A percentile compares a stretch with the other conserved stretches of the same genome.
These are phyloP conservation scores for Coenonympha glycerion DNA, from an alignment of 2,888 invertebrate species.

Conservation along the genomic window DNA sequence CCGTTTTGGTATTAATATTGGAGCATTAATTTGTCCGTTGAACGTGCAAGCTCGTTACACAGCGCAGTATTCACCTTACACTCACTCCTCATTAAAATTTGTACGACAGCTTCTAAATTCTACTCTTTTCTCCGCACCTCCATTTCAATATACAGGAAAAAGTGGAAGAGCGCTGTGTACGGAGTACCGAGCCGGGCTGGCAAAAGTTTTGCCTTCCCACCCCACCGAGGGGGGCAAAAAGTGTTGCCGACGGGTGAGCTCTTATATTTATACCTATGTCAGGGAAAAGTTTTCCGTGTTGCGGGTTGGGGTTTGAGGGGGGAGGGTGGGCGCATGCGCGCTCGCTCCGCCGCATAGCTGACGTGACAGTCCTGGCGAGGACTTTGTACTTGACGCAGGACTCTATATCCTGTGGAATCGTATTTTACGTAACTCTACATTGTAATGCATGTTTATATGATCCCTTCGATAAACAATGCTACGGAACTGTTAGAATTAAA, in stretches of 20 bases:
- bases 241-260: constrained; percentile 73
- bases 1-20: not conserved
- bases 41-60: constrained; percentile 52
- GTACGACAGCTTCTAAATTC: constrained; percentile 74
- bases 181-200: constrained; percentile 68
- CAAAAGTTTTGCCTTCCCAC: constrained; percentile 70
- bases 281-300: constrained; percentile 76
- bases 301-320: constrained; percentile 60
- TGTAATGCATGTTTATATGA: not conserved
- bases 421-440: constrained; percentile 45
- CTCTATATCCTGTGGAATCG: constrained; percentile 33
- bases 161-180: constrained; percentile 75
- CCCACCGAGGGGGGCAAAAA: constrained; percentile 69
- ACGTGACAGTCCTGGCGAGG: constrained; percentile 64
- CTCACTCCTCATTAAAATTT: constrained; percentile 75
- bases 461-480: not conserved
- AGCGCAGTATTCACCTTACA: constrained; percentile 51
- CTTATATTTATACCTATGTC: constrained; percentile 70
- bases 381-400: constrained; percentile 46
- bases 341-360: constrained; percentile 51
- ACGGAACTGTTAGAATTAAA: not conserved
- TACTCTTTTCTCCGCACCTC: constrained; percentile 75
- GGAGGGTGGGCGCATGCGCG: constrained; percentile 63
- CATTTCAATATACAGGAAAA: constrained; percentile 77
- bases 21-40: constrained; percentile 50